These are phyloP conservation scores for Melanotaenia duboulayi DNA, from an alignment of 2,113 vertebrate species.

Conservation along the genomic window DNA sequence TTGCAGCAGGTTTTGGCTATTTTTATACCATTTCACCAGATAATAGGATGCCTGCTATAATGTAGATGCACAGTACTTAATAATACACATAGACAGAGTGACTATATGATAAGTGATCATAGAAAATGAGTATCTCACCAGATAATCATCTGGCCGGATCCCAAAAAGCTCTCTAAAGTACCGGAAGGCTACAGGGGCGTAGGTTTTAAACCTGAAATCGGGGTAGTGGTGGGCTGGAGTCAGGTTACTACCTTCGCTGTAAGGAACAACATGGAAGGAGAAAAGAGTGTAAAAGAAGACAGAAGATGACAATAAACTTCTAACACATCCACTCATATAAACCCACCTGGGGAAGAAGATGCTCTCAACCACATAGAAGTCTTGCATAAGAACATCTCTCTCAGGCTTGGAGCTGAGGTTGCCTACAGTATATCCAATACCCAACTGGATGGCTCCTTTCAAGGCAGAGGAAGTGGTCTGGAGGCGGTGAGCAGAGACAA, in stretches of 20 bases:
- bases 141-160: constrained; percentile 97
- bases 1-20: too few species aligned
- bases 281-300: neutral
- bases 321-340: neutral
- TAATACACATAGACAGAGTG: neutral
- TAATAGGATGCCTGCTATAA: too few species aligned
- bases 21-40: too few species aligned
- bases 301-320: neutral
- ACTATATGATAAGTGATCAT: neutral
- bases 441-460: constrained; percentile 96
- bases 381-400: constrained; percentile 98
- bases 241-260: constrained; percentile 97
- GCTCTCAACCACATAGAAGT: constrained; percentile 98
- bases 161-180: constrained; percentile 98
- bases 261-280: constrained; percentile 24
- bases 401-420: constrained; percentile 98
- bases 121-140: constrained; percentile 83
- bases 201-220: constrained; percentile 99
- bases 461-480: constrained; percentile 97
- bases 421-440: constrained; percentile 97
- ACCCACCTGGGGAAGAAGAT: constrained; percentile 96
- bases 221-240: constrained; percentile 96
- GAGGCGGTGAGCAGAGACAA: constrained; percentile 29
- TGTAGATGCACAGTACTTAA: neutral
- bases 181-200: constrained; percentile 95